phyloP scores from a whole-genome alignment of 2,888 invertebrate genomes.

The Eilema griseolum region DNA sequence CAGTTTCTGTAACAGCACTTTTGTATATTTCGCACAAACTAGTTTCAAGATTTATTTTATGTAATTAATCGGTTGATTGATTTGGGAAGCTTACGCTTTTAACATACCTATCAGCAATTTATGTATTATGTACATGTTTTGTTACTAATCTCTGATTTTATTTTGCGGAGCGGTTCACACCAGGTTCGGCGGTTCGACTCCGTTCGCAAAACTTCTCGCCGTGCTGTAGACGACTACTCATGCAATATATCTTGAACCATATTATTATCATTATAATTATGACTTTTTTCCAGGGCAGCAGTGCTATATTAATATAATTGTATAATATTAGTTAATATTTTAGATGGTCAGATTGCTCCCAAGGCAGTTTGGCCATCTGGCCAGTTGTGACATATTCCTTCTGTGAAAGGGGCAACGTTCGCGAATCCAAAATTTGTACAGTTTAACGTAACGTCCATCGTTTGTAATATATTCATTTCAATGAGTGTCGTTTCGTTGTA shows the following conservation, averaged over 20 bases:
- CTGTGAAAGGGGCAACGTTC: constrained; percentile 96
- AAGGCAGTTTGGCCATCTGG: constrained; percentile 85
- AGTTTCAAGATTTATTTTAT: constrained; percentile 85
- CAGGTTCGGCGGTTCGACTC: constrained; percentile 76
- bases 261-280: constrained; percentile 82
- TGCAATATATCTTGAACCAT: constrained; percentile 66
- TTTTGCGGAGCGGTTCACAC: constrained; percentile 69
- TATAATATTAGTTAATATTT: constrained; percentile 76
- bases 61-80: constrained; percentile 80
- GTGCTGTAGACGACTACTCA: constrained; percentile 83
- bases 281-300: constrained; percentile 86
- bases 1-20: constrained; percentile 87
- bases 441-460: constrained; percentile 85
- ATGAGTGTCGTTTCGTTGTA: constrained; percentile 91
- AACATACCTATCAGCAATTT: constrained; percentile 83
- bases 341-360: constrained; percentile 81
- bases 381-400: constrained; percentile 94
- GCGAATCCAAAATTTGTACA: constrained; percentile 85
- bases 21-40: constrained; percentile 87
- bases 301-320: constrained; percentile 71
- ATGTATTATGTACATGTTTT: constrained; percentile 86
- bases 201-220: constrained; percentile 58
- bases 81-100: constrained; percentile 87
- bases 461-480: constrained; percentile 87
- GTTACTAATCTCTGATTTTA: constrained; percentile 84